Conservation (phyloP, 2,113 vertebrate genomes). For the Notiomystis cincta region DNA sequence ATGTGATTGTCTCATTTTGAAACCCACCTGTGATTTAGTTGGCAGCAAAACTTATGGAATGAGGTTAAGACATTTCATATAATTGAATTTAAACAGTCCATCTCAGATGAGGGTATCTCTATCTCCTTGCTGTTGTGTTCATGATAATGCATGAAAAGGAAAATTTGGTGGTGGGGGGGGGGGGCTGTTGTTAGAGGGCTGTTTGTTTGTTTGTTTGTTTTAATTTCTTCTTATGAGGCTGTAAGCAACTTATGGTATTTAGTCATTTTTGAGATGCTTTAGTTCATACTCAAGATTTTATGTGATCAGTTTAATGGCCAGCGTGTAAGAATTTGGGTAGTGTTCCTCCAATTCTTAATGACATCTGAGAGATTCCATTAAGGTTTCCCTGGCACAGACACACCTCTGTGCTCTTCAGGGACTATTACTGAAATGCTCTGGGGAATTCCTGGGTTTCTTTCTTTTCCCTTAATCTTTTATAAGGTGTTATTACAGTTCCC, state of each 20-base stretch:
- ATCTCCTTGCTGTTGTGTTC: not conserved
- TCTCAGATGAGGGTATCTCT: not conserved
- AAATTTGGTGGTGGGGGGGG: not conserved
- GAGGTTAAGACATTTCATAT: not conserved
- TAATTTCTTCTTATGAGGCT: not conserved
- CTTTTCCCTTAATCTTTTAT: not conserved
- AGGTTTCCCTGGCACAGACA: not conserved
- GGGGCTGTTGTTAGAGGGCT: not conserved
- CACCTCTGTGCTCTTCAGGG: not conserved
- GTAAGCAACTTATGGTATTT: not conserved
- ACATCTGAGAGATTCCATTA: not conserved
- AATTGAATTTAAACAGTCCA: not conserved
- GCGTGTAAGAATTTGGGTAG: not conserved
- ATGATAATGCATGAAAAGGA: not conserved
- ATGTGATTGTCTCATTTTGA: not conserved
- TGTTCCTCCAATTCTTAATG: not conserved
- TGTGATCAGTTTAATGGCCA: not conserved
- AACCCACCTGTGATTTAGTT: not conserved
- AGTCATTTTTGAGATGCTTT: not conserved
- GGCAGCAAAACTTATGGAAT: not conserved
- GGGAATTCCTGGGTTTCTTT: not conserved
- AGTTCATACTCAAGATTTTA: not conserved
- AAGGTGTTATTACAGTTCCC: not conserved
- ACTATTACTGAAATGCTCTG: not conserved
- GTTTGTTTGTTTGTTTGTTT: not conserved